These are phyloP conservation scores for Callosobruchus maculatus DNA, from an alignment of 2,888 invertebrate genomes.

Conservation along the genomic window DNA sequence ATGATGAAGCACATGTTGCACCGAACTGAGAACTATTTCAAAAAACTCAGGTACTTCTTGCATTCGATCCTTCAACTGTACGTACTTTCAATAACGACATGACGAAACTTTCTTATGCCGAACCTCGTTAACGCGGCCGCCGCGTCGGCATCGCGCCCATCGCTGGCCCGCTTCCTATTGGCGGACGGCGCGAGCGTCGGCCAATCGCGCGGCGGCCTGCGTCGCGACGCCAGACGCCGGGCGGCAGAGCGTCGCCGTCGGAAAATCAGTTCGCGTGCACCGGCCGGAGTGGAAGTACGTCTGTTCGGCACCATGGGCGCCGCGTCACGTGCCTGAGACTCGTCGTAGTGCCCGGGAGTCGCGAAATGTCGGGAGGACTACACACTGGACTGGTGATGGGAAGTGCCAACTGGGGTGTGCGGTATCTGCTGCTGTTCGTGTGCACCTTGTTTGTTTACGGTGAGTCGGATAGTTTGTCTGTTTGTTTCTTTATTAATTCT, in stretches of 20 bases:
- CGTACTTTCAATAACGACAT: neutral
- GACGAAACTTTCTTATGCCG: neutral
- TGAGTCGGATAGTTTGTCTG: neutral
- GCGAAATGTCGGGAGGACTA: neutral
- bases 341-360: neutral
- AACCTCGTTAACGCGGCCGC: neutral
- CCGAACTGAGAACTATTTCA: too few species aligned
- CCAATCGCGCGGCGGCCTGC: neutral
- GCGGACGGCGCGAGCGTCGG: neutral
- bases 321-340: neutral
- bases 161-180: neutral
- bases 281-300: neutral
- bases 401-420: neutral
- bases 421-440: neutral
- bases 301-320: neutral
- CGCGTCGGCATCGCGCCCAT: neutral
- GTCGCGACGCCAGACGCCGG: neutral
- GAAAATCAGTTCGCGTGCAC: constrained; percentile 32
- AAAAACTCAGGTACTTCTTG: too few species aligned
- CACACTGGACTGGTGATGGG: neutral
- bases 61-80: too few species aligned
- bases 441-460: neutral
- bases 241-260: constrained; percentile 4
- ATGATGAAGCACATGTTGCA: too few species aligned
- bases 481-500: too few species aligned